Base-by-base conservation (phyloP, 2,888 invertebrate genomes). In the Tipula lateralis region DNA sequence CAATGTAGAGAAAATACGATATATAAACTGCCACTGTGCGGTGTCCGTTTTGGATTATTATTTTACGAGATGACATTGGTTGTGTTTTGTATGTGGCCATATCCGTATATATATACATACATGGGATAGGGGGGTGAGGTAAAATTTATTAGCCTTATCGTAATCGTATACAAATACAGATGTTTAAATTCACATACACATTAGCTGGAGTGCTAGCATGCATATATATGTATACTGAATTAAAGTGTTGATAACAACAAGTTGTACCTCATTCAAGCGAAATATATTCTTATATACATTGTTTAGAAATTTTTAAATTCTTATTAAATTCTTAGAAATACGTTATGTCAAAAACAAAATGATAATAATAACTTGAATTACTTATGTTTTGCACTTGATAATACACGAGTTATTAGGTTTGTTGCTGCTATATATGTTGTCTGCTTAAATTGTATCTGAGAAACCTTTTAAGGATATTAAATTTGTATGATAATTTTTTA, bases 391-490 rank as follows among this genome's bases (percentile, higher is more conserved):
- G 24, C 66, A 24, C 66, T 66, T 66, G 66, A 24, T 24, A 66
- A 66, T 24, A 66, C 24, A 66, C 24, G 24, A 66, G 24, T 24
- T 66, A 66, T 9, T 19, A 19, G 24, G 24, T 66, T 66, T 24
- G 9, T 24, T 24, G n/a, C n/a, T 66, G 7, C 24, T 4, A n/a
- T n/a, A 3, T 44, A n/a, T 36, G 36, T 50, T 50, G 44, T 50
- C 36, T 44, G 13, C 24, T 66, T 66, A 66, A 66, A 44, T 3
- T 2, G 12, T 24, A 24, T 66, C 19, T 19, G 5, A 50, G 24
- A 66, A 66, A 66, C 24, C 66, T 66, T 66, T 66, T 66, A 66
- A 66, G 66, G 66, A 66, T 66, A 66, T 66, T 66, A 66, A 66
- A 66, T 66, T 66, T 66, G 19, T 66, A 66, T 24, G 66, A 24